Conservation (phyloP, 2,797 vertebrate genomes). For the Austrolebias charrua region DNA sequence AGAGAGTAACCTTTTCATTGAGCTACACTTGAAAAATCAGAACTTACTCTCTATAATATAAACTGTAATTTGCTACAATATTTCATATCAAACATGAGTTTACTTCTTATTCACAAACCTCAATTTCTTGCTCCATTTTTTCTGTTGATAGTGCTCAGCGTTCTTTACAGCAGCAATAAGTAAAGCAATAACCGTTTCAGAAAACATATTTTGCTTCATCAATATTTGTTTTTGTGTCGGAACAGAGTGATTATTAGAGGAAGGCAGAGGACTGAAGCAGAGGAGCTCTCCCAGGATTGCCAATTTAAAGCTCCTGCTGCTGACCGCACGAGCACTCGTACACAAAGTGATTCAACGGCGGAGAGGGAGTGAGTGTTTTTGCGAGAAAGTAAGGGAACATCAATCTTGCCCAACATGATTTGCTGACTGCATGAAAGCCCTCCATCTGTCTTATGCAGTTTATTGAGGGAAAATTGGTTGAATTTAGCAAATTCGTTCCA, state of each 20-base stretch:
- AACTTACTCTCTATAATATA: conserved; percentile 4
- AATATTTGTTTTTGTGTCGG: conserved; percentile 36
- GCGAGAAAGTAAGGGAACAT: conserved; percentile 58
- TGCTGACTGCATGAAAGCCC: conserved; percentile 74
- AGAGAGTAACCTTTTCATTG: no score
- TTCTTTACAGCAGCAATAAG: conserved; percentile 12
- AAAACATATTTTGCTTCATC: conserved; percentile 10
- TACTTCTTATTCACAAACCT: conserved; percentile 7
- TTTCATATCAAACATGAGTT: conserved; percentile 8
- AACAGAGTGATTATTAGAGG: conserved; percentile 34
- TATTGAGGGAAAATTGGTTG: conserved; percentile 68
- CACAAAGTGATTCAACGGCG: conserved; percentile 18
- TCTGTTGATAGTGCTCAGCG: not conserved
- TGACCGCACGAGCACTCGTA: conserved; percentile 36
- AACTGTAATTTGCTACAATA: not conserved
- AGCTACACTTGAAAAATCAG: no score
- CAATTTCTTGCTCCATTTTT: conserved; percentile 1
- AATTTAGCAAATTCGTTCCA: conserved; percentile 60
- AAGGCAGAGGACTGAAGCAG: conserved; percentile 21
- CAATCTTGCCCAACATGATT: conserved; percentile 75
- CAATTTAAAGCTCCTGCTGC: conserved; percentile 47
- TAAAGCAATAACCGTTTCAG: not conserved
- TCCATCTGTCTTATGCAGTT: conserved; percentile 74
- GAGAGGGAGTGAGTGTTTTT: conserved; percentile 23
- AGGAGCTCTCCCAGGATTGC: conserved; percentile 45